Base-by-base conservation (phyloP, 2,888 invertebrate genomes). In the Drosophila dives region DNA sequence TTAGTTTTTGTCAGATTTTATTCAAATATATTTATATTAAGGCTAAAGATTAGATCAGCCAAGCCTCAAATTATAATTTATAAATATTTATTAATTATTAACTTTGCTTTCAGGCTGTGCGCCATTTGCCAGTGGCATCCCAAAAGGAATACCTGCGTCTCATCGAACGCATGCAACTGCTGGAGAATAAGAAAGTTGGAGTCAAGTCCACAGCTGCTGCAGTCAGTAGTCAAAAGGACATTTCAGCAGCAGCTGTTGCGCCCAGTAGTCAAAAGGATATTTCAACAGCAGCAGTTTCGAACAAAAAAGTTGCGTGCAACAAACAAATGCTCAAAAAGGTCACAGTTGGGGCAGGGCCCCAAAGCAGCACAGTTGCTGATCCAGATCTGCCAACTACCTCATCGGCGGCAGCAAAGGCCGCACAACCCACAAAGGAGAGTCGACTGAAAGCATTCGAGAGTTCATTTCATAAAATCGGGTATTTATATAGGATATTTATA, bases 111-210 rank as follows among this genome's bases (percentile, higher is more conserved):
- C 64, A 93, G 93, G 92, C 93, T 61, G 93, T 93, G 34, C 86
- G 92, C 7, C 93, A 93, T 85, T 84, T 93, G 53, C 93, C 93
- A 2, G 86, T 86, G 40, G 91, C 93, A 7, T 91, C 93, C 0
- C 93, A 93, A 74, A 81, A 89, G 54, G 93, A 93, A 79, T 93
- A 93, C 69, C 83, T 92, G 17, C 86, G 87, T 3, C 79, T 93
- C 0, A 75, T 93, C 3, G 91, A 91, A 72, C 93, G 93, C 6
- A 93, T 93, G 92, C 88, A 90, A 76, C 55, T 92, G 62, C 81
- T 93, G 34, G 93, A 93, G 72, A 90, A 91, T 33, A 86, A 87
- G 45, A 86, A 78, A 42, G 45, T 48, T 12, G 55, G 26, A 1
- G 33, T 7, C 0, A 58, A 53, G 23, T n/a, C 32, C 20, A 11